phyloP scores from a whole-genome alignment of 1,140 invertebrate genomes.

The Caenorhabditis elegans region DNA sequence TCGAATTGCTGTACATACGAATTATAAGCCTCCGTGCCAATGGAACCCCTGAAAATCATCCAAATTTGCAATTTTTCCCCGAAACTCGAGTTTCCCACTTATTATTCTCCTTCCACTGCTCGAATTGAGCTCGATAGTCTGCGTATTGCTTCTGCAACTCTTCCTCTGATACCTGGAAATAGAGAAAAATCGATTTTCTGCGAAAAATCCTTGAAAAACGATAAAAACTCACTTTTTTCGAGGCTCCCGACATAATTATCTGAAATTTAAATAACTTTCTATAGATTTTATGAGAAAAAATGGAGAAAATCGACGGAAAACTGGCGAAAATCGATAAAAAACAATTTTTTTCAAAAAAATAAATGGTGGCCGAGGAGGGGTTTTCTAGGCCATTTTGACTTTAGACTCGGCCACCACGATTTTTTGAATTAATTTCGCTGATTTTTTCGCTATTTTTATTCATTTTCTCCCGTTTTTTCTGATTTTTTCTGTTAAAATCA shows the following conservation, averaged over 20 bases:
- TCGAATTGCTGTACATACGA: constrained; percentile 58
- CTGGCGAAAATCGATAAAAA: background rate
- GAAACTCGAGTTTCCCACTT: constrained; percentile 42
- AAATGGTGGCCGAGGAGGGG: background rate
- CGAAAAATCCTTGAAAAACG: background rate
- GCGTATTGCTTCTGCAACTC: constrained; percentile 60
- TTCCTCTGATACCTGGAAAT: constrained; percentile 45
- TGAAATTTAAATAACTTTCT: background rate
- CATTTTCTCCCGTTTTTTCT: no score
- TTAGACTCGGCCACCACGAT: background rate
- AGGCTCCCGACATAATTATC: background rate
- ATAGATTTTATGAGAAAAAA: background rate
- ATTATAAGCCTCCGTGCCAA: constrained; percentile 58
- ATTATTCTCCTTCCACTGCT: constrained; percentile 60
- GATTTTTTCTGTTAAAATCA: no score
- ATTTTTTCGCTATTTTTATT: background rate
- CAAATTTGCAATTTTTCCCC: background rate
- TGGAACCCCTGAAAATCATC: constrained; percentile 51
- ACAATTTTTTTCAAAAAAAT: background rate
- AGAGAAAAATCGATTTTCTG: background rate
- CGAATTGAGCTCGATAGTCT: constrained; percentile 61
- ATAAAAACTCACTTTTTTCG: background rate
- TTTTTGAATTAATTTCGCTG: background rate
- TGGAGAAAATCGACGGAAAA: background rate
- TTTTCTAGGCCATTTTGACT: no score